Conservation (phyloP, 1,140 invertebrate species). For the Wiebesia pumilae region DNA sequence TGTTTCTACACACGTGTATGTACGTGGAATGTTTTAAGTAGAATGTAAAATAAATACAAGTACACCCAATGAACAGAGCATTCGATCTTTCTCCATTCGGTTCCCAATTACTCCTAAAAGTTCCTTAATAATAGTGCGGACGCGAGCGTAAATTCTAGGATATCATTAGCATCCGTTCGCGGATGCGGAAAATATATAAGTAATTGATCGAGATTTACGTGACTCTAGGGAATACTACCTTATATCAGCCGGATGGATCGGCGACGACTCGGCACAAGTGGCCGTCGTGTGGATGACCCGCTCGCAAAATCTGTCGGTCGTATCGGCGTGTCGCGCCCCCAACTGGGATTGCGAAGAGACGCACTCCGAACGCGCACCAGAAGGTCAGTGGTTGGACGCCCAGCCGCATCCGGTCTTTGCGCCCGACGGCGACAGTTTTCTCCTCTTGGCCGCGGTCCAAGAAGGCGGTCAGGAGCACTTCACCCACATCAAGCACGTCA, state of each 20-base stretch:
- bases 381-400: conserved; percentile 89
- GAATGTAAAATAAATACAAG: too few species aligned
- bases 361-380: conserved; percentile 86
- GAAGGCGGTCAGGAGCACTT: conserved; percentile 88
- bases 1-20: too few species aligned
- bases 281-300: conserved; percentile 93
- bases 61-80: too few species aligned
- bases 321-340: conserved; percentile 85
- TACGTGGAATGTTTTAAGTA: too few species aligned
- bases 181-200: neutral
- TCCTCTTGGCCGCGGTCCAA: conserved; percentile 87
- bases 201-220: neutral
- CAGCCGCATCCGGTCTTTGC: conserved; percentile 89
- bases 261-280: conserved; percentile 82
- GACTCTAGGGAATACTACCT: conserved; percentile 91
- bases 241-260: conserved; percentile 92
- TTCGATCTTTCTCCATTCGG: too few species aligned
- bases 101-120: too few species aligned
- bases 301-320: conserved; percentile 89
- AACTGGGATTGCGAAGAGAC: conserved; percentile 90
- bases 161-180: too few species aligned
- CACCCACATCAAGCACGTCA: conserved; percentile 92
- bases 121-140: too few species aligned
- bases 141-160: too few species aligned
- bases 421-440: conserved; percentile 87